phyloP scores from a whole-genome alignment of 2,888 invertebrate species.

The Acrobasis repandana region DNA sequence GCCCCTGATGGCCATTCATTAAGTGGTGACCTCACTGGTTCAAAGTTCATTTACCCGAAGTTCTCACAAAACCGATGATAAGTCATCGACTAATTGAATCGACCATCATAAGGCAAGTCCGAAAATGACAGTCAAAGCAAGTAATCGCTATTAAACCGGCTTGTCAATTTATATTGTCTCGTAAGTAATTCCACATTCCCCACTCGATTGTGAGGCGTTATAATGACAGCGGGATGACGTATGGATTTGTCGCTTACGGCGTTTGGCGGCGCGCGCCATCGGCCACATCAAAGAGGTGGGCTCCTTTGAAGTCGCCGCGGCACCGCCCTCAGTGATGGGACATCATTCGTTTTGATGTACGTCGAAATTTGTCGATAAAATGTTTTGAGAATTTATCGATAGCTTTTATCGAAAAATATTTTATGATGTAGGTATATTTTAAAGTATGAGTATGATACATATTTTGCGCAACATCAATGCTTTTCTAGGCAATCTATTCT shows the following conservation, averaged over 20 bases:
- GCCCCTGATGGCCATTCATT: not conserved
- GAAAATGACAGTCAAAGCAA: constrained; percentile 43
- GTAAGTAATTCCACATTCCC: constrained; percentile 81
- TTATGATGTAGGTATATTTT: not conserved
- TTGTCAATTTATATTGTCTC: constrained; percentile 83
- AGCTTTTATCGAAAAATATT: not conserved
- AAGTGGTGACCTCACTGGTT: not conserved
- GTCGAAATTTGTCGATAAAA: constrained; percentile 20
- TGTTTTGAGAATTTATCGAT: not conserved
- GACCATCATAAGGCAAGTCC: constrained; percentile 35
- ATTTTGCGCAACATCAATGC: too few relatives aligned
- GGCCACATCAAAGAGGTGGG: constrained; percentile 83
- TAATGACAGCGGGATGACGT: constrained; percentile 83
- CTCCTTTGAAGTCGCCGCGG: constrained; percentile 81
- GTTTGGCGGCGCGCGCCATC: constrained; percentile 80
- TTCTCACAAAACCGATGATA: constrained; percentile 22
- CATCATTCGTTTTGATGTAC: constrained; percentile 11
- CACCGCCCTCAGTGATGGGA: constrained; percentile 64
- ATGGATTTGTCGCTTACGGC: constrained; percentile 83
- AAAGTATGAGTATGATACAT: not conserved
- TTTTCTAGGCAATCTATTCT: too few relatives aligned
- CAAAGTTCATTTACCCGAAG: constrained; percentile 1
- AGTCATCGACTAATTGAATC: constrained; percentile 40
- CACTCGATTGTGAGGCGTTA: constrained; percentile 79
- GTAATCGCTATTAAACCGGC: constrained; percentile 72